phyloP scores from a whole-genome alignment of 2,113 vertebrate genomes.

The Barnardius zonarius region DNA sequence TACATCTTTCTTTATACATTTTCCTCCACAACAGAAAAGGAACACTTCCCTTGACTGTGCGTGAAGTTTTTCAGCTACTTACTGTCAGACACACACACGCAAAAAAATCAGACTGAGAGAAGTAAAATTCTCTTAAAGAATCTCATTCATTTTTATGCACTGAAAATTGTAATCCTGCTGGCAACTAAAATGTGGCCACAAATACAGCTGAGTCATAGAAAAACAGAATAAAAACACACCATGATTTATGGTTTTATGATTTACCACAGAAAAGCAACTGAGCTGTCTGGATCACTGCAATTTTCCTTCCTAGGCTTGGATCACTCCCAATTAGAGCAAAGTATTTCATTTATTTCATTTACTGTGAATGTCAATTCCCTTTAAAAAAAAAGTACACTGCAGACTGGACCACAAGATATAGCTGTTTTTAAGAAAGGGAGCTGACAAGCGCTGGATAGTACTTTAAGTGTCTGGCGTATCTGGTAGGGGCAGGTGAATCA shows the following conservation, averaged over 20 bases:
- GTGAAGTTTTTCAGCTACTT: background rate
- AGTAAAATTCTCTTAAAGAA: background rate
- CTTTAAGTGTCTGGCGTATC: background rate
- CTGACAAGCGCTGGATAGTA: background rate
- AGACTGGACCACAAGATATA: background rate
- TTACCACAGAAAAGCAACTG: background rate
- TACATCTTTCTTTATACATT: background rate
- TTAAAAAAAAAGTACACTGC: background rate
- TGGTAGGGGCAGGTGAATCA: background rate
- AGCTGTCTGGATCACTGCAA: background rate
- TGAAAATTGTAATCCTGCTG: background rate
- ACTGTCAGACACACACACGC: background rate
- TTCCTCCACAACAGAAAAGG: background rate
- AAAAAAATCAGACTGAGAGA: background rate
- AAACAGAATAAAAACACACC: background rate
- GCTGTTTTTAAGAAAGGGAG: background rate
- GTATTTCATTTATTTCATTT: background rate
- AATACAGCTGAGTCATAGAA: background rate
- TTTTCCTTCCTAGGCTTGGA: background rate
- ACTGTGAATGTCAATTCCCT: background rate
- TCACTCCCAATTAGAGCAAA: background rate
- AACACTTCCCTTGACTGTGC: background rate
- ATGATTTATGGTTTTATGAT: background rate
- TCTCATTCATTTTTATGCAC: background rate
- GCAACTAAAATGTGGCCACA: background rate